Conservation (phyloP, 2,113 vertebrate genomes). For the Phoxinus phoxinus region DNA sequence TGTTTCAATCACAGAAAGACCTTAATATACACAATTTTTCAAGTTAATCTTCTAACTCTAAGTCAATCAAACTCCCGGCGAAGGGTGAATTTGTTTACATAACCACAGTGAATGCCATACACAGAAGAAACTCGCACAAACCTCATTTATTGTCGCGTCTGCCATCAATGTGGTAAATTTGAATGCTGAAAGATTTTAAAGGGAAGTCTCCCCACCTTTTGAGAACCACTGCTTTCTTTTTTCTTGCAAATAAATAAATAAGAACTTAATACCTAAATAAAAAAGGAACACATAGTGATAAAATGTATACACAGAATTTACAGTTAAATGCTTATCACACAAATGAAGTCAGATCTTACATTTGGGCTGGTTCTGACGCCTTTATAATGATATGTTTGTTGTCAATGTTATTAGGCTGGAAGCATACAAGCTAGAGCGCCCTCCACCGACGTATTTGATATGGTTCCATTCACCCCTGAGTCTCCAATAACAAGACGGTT, state of each 20-base stretch:
- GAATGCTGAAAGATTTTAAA: not conserved
- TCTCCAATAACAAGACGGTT: constrained; percentile 78
- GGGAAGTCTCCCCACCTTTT: constrained; percentile 11
- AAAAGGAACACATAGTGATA: not conserved
- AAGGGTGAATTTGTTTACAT: no score
- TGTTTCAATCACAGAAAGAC: no score
- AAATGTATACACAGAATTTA: not conserved
- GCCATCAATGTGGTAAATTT: not conserved
- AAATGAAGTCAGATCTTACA: not conserved
- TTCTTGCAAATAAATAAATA: no score
- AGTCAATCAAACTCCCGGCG: no score
- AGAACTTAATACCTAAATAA: no score
- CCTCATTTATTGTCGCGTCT: not conserved
- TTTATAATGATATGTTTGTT: not conserved
- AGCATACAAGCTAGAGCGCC: constrained; percentile 75
- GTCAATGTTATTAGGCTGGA: constrained; percentile 68
- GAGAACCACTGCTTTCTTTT: not conserved
- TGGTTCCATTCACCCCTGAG: constrained; percentile 86
- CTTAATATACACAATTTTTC: no score
- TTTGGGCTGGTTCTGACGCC: not conserved
- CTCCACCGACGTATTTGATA: constrained; percentile 88
- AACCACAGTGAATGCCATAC: no score
- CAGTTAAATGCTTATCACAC: not conserved
- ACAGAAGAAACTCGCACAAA: not conserved
- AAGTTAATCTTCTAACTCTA: no score